phyloP scores from a whole-genome alignment of 2,797 vertebrate genomes.

The Carcharodon carcharias region DNA sequence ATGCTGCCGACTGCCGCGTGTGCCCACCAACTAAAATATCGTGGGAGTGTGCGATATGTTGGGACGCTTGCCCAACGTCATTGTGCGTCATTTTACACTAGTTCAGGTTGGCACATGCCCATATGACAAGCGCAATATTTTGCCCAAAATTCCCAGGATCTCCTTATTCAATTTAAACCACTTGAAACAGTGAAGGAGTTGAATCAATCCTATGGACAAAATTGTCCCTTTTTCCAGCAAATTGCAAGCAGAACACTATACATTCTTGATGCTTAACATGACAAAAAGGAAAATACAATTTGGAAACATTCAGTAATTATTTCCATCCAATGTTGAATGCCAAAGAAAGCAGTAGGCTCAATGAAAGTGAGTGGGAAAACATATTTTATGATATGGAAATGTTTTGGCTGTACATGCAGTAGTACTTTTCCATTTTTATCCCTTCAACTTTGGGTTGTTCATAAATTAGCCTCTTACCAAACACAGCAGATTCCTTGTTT shows the following conservation, averaged over 20 bases:
- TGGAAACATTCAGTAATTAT: conserved; percentile 34
- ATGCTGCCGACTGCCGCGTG: too few relatives aligned
- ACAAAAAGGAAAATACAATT: conserved; percentile 4
- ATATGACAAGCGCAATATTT: too few relatives aligned
- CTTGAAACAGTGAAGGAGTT: neutral
- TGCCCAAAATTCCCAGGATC: neutral
- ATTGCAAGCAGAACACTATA: neutral
- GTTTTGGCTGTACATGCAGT: neutral
- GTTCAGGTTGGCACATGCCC: too few relatives aligned
- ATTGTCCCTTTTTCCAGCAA: neutral
- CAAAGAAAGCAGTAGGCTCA: conserved; percentile 8
- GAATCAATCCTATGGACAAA: neutral
- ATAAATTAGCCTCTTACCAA: neutral
- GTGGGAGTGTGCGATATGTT: too few relatives aligned
- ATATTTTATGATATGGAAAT: conserved; percentile 32
- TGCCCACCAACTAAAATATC: too few relatives aligned
- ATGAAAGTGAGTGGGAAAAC: neutral
- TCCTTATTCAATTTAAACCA: neutral
- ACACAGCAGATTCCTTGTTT: neutral
- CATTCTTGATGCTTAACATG: neutral
- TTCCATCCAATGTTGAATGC: conserved; percentile 5
- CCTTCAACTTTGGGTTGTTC: neutral
- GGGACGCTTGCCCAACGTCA: too few relatives aligned
- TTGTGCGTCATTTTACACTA: too few relatives aligned
- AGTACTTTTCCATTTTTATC: conserved; percentile 20